Percentiles rank a stretch among this genome's conserved stretches.
These are phyloP conservation scores for Cheiracanthium punctorium DNA, from an alignment of 2,888 invertebrate genomes.

Conservation along the genomic window DNA sequence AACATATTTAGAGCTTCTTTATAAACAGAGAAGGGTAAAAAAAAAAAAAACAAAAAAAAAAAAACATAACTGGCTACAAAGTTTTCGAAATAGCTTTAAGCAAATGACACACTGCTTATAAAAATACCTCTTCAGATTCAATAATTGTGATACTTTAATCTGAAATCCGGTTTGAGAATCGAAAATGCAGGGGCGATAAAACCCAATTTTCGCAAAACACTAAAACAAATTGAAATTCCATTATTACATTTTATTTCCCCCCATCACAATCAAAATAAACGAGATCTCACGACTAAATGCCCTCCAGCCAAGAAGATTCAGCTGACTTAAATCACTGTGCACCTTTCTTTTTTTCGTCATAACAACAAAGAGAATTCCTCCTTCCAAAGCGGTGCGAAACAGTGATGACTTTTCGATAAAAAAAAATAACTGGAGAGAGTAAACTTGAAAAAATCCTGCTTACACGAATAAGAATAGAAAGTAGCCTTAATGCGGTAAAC, in stretches of 20 bases:
- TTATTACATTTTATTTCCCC: slow-evolving; percentile 9
- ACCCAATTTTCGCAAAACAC: neutral
- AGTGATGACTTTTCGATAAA: slow-evolving; percentile 70
- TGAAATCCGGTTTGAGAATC: neutral
- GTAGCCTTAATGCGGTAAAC: slow-evolving; percentile 64
- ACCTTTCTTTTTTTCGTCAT: neutral
- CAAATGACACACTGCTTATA: too few relatives aligned
- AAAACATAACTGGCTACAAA: too few relatives aligned
- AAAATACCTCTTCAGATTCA: neutral
- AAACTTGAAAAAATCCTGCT: neutral
- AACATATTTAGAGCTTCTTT: too few relatives aligned
- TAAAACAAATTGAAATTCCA: neutral
- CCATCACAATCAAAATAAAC: slow-evolving; percentile 13
- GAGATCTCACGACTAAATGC: neutral
- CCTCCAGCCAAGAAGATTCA: neutral
- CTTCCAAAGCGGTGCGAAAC: slow-evolving; percentile 55
- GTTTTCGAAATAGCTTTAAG: too few relatives aligned
- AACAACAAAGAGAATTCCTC: slow-evolving; percentile 38
- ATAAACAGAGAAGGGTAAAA: too few relatives aligned
- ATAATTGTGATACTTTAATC: neutral
- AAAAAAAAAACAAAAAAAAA: too few relatives aligned
- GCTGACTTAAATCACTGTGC: slow-evolving; percentile 39
- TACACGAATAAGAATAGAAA: slow-evolving; percentile 65
- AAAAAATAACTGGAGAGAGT: slow-evolving; percentile 34
- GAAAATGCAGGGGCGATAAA: neutral